Base-by-base conservation (phyloP, 2,888 invertebrate genomes). In the Cephus rjabovi region DNA sequence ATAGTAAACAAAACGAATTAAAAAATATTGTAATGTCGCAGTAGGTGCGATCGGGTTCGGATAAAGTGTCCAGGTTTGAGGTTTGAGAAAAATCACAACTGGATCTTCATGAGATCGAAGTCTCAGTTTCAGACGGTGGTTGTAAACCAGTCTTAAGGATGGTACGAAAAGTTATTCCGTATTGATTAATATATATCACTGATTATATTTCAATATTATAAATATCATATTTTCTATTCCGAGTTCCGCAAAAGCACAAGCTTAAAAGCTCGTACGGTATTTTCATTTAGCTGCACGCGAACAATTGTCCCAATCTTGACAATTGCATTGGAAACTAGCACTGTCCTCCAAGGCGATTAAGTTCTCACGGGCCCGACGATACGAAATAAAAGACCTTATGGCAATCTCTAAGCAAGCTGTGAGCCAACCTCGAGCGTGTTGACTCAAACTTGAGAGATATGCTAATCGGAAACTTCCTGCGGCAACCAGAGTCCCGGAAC, bases 391-490 rank as follows among this genome's bases (percentile, higher is more conserved):
- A 56, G 23, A 56, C 56, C 56, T 56, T 56, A 56, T 23, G 56
- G 56, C 56, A 56, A 56, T 56, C 56, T 56, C 40, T 23, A 40
- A 23, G 6, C 9, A 56, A 56, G 56, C 56, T 56, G 56, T 56
- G 56, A 56, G 56, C 56, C 56, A 56, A 56, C 56, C 56, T 56
- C 56, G 56, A 23, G 69, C 23, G 76, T 76, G 34, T 35, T 69
- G 74, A 40, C 74, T 73, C 31, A 34, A 30, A 70, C 37, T 77
- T 77, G 78, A 71, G 34, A 71, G 71, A 84, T 87, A 87, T 85
- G 87, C 86, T 87, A 87, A 88, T 88, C 84, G 85, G 83, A 85
- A 85, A 82, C 86, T 86, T 87, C 86, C 87, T 86, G 87, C 78
- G 76, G 75, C 23, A 34, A 37, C 74, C 34, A 74, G 34, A 15